A percentile compares a stretch with the other conserved stretches of the same genome.
phyloP scores from a whole-genome alignment of 2,797 vertebrate genomes.

The Rhinatrema bivittatum region DNA sequence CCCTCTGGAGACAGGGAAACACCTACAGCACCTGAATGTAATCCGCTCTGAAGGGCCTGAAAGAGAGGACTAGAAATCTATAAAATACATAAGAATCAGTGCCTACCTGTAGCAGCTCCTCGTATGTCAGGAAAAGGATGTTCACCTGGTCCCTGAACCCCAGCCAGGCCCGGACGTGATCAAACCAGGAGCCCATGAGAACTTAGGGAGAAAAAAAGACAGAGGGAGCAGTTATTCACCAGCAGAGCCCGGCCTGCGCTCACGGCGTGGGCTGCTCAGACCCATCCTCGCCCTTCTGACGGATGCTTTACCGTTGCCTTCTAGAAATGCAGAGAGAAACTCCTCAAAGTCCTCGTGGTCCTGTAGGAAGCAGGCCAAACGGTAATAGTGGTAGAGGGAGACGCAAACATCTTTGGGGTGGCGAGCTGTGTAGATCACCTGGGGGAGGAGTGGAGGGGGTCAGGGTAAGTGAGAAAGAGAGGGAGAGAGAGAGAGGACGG shows the following conservation, averaged over 20 bases:
- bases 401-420: conserved; percentile 27
- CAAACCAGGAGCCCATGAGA: conserved; percentile 42
- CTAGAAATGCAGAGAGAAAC: conserved; percentile 23
- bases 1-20: too few relatives aligned
- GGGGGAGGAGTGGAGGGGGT: not conserved
- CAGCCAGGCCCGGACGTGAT: conserved; percentile 43
- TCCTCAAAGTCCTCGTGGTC: conserved; percentile 17
- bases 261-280: too few relatives aligned
- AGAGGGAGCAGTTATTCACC: too few relatives aligned
- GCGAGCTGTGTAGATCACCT: conserved; percentile 25
- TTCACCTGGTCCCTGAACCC: conserved; percentile 40
- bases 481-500: too few relatives aligned
- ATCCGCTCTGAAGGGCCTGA: too few relatives aligned
- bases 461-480: not conserved
- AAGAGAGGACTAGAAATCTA: too few relatives aligned
- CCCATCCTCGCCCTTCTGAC: too few relatives aligned
- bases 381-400: conserved; percentile 27
- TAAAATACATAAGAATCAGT: too few relatives aligned
- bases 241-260: too few relatives aligned
- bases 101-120: conserved; percentile 47
- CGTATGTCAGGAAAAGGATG: conserved; percentile 42
- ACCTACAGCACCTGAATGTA: too few relatives aligned
- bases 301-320: conserved; percentile 13
- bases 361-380: conserved; percentile 18
- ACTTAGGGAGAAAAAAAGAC: conserved; percentile 13